Base-by-base conservation (phyloP, 2,113 vertebrate genomes). In the Vulpes ferrilata region DNA sequence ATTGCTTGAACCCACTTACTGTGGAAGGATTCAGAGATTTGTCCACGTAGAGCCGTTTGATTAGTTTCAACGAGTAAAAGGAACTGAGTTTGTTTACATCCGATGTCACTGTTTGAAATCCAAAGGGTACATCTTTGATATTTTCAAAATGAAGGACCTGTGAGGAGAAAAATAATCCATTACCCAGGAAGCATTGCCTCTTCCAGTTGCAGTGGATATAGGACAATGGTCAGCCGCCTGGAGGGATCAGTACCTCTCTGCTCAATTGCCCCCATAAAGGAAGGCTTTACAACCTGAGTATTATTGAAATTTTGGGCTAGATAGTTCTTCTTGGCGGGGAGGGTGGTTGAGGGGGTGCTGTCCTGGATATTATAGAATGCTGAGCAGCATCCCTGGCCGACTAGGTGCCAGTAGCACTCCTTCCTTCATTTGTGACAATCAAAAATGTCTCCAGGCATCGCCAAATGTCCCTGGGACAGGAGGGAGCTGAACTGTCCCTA, bases 121-220 rank as follows among this genome's bases (percentile, higher is more conserved):
- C 99, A 0, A 99, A 99, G 84, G 98, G 98, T 92, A 98, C 98
- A 27, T 99, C 99, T 98, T 99, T 99, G 94, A 99, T 98, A 17
- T 99, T 98, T 98, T 99, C 98, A 94, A 99, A 98, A 94, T 99
- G 99, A 92, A 99, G 98, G 7, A 98, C 99, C 99, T 99, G 96
- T 97, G 89, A 97, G 97, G 25, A 80, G 93, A 98, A n/a, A 94
- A 27, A 30, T 69, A 0, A 27, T 43, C 17, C 69, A 1, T 95
- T 55, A 86, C 2, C 57, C 22, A 22, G 0, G 35, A 69, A 92
- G 15, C 62, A 22, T n/a, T 38, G 4, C n/a, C 59, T 69, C 30
- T 67, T 32, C 11, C 64, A 30, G 10, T 25, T 7, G 11, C 15
- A 1, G 30, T 23, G 11, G 43, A 3, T 10, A n/a, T 4, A 0